Base-by-base conservation (phyloP, 2,888 invertebrate genomes). In the Venustoraphidia nigricollis region DNA sequence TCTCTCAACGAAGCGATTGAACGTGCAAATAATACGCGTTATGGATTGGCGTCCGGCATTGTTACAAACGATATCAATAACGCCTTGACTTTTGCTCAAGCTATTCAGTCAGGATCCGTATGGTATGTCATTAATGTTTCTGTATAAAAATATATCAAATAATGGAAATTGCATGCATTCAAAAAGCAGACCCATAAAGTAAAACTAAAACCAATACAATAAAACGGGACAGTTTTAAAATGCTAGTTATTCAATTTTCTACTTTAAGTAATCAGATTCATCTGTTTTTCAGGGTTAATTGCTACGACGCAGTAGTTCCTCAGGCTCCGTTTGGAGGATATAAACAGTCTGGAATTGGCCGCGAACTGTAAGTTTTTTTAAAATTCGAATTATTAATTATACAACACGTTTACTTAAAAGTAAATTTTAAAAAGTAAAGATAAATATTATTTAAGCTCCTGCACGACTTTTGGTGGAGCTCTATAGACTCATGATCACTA, bases 251-350 rank as follows among this genome's bases (percentile, higher is more conserved):
- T 38, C 6, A 9, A 39, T 39, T 9, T 9, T 39, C 9, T 10
- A 11, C 14, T 39, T 8, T 10, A 9, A 13, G 9, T 13, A 10
- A 14, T 41, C 13, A 41, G 17, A 41, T 10, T 13, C 10, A 35
- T 10, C 47, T 53, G 41, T 53, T 51, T 63, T 66, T 44, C 62
- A 84, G 84, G 85, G 73, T 87, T 5, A 87, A 87, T 65, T 79
- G 80, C 45, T 87, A 83, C 58, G 79, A 83, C 57, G 74, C 76
- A 45, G 72, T 82, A 2, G 65, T 73, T 10, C 70, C 81, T 2
- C 89, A 91, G 63, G 81, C 85, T 40, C 91, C 92, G 10, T 92
- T 92, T 62, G 92, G 92, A 47, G 92, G 92, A 40, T 92, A 78
- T 67, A 91, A 89, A 62, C 79, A 82, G 58, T 90, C 90, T 34